Conservation (phyloP, 2,797 vertebrate species). For the Odontamblyopus rebecca region DNA sequence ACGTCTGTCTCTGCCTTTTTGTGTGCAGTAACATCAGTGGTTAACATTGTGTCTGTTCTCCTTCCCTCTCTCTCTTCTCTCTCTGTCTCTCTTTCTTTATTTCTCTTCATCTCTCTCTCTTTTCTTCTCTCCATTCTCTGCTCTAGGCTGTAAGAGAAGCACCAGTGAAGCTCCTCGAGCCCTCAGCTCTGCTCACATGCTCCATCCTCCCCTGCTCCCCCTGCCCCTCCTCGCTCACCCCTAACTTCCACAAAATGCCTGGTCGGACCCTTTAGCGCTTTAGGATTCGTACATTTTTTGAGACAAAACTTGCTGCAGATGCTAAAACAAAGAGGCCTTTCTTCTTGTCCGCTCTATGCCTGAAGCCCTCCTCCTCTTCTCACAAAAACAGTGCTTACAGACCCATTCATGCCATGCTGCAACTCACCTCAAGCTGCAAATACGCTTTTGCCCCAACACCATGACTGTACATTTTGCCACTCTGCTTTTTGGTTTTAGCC, state of each 20-base stretch:
- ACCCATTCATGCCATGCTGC: constrained; percentile 44
- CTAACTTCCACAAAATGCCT: constrained; percentile 28
- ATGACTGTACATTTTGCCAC: constrained; percentile 41
- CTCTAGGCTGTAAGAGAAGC: constrained; percentile 86
- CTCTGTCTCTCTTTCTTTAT: constrained; percentile 42
- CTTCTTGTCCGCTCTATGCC: constrained; percentile 64
- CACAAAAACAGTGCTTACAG: constrained; percentile 36
- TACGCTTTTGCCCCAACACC: constrained; percentile 29
- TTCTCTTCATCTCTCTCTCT: constrained; percentile 58
- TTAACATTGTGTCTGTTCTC: constrained; percentile 64
- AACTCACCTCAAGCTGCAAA: constrained; percentile 52
- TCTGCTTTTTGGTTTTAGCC: constrained; percentile 31
- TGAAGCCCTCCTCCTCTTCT: constrained; percentile 58
- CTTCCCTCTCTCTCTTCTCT: constrained; percentile 56
- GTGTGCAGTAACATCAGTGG: constrained; percentile 32
- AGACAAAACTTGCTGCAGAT: constrained; percentile 57
- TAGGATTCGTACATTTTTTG: constrained; percentile 48
- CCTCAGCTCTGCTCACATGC: constrained; percentile 72
- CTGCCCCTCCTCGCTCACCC: constrained; percentile 37
- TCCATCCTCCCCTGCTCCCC: constrained; percentile 55
- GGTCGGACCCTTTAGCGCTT: constrained; percentile 67
- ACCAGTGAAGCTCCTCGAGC: constrained; percentile 65
- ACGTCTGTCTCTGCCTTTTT: constrained; percentile 42
- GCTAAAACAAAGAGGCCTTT: constrained; percentile 73
- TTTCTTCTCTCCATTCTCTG: constrained; percentile 57